Conservation (phyloP, 2,888 invertebrate genomes). For the Schizaphis graminum region DNA sequence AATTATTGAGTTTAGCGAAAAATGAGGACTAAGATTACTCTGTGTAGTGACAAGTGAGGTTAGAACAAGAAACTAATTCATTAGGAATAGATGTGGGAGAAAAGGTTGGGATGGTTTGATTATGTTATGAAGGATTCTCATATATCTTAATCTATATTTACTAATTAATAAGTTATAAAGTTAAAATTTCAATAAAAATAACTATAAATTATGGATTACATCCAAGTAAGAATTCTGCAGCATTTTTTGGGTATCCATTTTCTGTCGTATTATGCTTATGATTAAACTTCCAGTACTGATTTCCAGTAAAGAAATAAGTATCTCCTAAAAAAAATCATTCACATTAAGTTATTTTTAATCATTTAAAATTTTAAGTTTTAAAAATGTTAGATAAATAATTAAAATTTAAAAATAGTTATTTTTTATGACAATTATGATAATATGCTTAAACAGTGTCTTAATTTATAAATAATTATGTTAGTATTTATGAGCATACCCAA, state of each 20-base stretch:
- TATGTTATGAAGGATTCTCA: background rate
- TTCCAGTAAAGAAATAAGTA: conserved; percentile 84
- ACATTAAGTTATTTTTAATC: background rate
- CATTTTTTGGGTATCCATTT: conserved; percentile 77
- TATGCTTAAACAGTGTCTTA: background rate
- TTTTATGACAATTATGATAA: background rate
- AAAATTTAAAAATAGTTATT: background rate
- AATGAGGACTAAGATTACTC: background rate
- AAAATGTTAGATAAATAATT: background rate
- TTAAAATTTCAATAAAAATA: background rate
- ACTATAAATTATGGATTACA: conserved; percentile 8
- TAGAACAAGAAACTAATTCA: background rate
- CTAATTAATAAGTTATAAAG: background rate
- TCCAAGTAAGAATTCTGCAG: conserved; percentile 72
- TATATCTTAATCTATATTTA: background rate
- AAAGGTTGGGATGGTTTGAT: background rate
- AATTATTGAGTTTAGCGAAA: background rate
- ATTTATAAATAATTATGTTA: background rate
- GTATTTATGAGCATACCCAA: too few relatives aligned
- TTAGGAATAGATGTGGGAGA: background rate
- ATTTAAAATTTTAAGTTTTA: background rate
- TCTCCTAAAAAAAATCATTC: conserved; percentile 74
- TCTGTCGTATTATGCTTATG: conserved; percentile 76
- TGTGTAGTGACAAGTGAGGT: background rate
- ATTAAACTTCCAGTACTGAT: conserved; percentile 83